Conservation (phyloP, 2,797 vertebrate species). For the Hyperoplus immaculatus region DNA sequence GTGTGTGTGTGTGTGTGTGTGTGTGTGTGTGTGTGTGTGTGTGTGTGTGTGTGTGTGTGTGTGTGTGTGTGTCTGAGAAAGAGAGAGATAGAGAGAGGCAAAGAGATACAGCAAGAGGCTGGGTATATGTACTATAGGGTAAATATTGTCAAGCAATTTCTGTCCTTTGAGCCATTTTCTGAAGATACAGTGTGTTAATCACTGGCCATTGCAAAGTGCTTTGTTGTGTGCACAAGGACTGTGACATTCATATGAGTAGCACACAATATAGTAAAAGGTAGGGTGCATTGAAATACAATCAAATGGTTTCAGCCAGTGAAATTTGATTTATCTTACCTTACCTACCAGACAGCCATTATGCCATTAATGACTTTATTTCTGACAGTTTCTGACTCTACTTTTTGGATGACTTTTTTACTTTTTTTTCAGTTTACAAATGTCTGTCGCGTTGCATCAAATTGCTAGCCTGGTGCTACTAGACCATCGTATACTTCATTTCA, state of each 20-base stretch:
- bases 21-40: conserved; percentile 46
- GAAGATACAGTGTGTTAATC: not conserved
- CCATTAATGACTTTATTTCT: not conserved
- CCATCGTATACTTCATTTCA: no score
- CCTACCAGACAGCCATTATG: conserved; percentile 11
- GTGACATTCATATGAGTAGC: not conserved
- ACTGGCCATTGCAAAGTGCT: conserved; percentile 9
- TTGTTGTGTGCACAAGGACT: conserved; percentile 10
- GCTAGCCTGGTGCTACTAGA: no score
- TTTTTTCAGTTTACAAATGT: no score
- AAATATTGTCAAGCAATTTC: conserved; percentile 33
- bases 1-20: conserved; percentile 67
- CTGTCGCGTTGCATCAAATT: no score
- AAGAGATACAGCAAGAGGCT: conserved; percentile 25
- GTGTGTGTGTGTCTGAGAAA: not conserved
- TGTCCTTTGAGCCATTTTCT: conserved; percentile 38
- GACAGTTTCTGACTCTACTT: not conserved
- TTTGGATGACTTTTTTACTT: not conserved
- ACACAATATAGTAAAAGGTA: not conserved
- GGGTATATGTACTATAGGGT: conserved; percentile 25
- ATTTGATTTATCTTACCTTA: not conserved
- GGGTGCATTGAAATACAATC: not conserved
- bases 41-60: conserved; percentile 12
- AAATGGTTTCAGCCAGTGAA: not conserved
- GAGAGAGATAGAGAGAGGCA: conserved; percentile 4